Base-by-base conservation (phyloP, 2,888 invertebrate species). In the Aphrophora alni region DNA sequence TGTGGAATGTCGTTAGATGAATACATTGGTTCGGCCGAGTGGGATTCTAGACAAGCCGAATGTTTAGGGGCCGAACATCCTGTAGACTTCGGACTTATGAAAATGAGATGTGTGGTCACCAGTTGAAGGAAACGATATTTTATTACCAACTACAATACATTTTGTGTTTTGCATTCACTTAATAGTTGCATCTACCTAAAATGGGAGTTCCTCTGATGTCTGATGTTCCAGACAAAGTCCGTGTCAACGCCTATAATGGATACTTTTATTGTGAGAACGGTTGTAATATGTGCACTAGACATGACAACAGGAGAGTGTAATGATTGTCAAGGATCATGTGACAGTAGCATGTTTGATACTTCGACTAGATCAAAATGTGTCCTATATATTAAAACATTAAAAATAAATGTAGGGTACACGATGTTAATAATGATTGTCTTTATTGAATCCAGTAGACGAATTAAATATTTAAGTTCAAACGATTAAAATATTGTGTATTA, bases 1-100 rank as follows among this genome's bases (percentile, higher is more conserved):
- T 33, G 38, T 51, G 78, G 78, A 78, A 78, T 78, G 78, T 78
- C 78, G 78, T 51, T 72, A 73, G 78, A 78, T 78, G 78, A 78
- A 78, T 78, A 78, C 72, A 78, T 78, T 51, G 78, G 51, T 51
- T 17, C 38, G 69, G 69, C 38, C 1, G 17, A 51, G 51, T 51
- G 75, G 25, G 75, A 51, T 51, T 44, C 68, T 38, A n/a, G 24
- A 28, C 26, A 25, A 17, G 28, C 69, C 27, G 69, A 77, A n/a
- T 59, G 69, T 14, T 70, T 33, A 33, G 33, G 69, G 74, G 5
- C 10, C 24, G 73, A 25, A 38, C 38, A 38, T 73, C 71, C 51
- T 28, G 71, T n/a, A 17, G 71, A 4, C 10, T 24, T 44, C 44
- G 33, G 77, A 78, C 77, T 78, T 78, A 78, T 78, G 77, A 78